phyloP scores from a whole-genome alignment of 2,113 vertebrate genomes.

The Trematocara variabile region DNA sequence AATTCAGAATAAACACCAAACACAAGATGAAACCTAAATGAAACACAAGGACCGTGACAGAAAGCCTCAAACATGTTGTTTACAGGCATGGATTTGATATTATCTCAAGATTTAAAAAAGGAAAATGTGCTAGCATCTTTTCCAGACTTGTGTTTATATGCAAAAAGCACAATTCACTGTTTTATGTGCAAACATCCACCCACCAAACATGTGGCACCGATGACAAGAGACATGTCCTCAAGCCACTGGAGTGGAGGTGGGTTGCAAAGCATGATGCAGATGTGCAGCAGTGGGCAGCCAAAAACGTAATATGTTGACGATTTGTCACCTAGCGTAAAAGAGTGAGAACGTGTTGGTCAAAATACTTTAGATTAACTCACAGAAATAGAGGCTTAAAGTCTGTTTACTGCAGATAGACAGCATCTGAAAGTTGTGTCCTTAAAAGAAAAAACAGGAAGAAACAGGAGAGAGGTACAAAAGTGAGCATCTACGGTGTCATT shows the following conservation, averaged over 20 bases:
- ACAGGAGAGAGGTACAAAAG: not conserved
- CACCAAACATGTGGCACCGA: accelerated
- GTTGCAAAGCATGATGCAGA: not conserved
- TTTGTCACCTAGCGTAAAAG: too few relatives aligned
- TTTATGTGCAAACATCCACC: not conserved
- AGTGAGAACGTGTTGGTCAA: too few relatives aligned
- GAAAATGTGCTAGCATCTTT: not conserved
- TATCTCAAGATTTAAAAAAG: not conserved
- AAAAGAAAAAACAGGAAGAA: too few relatives aligned
- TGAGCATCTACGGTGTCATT: not conserved
- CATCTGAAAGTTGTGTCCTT: too few relatives aligned
- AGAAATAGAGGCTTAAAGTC: too few relatives aligned
- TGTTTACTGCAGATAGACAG: too few relatives aligned
- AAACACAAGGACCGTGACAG: too few relatives aligned
- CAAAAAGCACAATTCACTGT: not conserved
- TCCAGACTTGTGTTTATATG: not conserved
- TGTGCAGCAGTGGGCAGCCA: not conserved
- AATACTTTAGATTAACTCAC: too few relatives aligned
- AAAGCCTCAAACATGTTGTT: not conserved
- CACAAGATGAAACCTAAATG: too few relatives aligned
- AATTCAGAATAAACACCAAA: too few relatives aligned
- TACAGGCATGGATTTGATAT: accelerated
- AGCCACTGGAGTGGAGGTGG: not conserved
- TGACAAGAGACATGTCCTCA: not conserved
- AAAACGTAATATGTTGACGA: too few relatives aligned